Evolutionary conservation across 2,888 invertebrate genomes (phyloP).

Genomic region (Agriopis leucophaearia): DNA sequence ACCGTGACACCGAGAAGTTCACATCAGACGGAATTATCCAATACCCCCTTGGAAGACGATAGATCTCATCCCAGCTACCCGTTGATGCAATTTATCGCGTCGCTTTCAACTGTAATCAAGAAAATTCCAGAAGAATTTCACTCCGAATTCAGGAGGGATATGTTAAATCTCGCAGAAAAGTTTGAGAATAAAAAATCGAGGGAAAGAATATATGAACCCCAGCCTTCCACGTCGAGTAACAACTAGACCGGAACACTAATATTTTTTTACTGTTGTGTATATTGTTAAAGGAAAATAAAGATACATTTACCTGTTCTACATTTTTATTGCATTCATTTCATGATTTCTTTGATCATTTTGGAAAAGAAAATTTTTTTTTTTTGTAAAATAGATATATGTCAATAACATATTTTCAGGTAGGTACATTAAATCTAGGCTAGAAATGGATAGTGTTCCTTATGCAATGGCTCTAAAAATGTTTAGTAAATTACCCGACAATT

Average conservation of each 20-base stretch:
- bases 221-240: not conserved
- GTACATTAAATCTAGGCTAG: too few relatives aligned
- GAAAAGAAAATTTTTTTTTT: too few relatives aligned
- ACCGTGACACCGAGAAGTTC: not conserved
- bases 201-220: not conserved
- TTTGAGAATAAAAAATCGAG: not conserved
- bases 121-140: slow-evolving; percentile 10
- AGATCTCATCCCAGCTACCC: not conserved
- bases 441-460: too few relatives aligned
- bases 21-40: not conserved
- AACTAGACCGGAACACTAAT: not conserved
- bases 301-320: too few relatives aligned
- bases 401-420: too few relatives aligned
- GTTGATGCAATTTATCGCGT: slow-evolving; percentile 1
- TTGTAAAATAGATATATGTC: too few relatives aligned
- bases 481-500: too few relatives aligned
- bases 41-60: not conserved
- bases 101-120: not conserved
- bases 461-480: too few relatives aligned
- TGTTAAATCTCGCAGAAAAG: not conserved
- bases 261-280: not conserved
- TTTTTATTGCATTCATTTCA: too few relatives aligned
- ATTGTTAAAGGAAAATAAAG: not conserved
- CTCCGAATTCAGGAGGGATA: not conserved
- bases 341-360: too few relatives aligned